phyloP scores from a whole-genome alignment of 2,113 vertebrate species.

The Salvelinus namaycush region DNA sequence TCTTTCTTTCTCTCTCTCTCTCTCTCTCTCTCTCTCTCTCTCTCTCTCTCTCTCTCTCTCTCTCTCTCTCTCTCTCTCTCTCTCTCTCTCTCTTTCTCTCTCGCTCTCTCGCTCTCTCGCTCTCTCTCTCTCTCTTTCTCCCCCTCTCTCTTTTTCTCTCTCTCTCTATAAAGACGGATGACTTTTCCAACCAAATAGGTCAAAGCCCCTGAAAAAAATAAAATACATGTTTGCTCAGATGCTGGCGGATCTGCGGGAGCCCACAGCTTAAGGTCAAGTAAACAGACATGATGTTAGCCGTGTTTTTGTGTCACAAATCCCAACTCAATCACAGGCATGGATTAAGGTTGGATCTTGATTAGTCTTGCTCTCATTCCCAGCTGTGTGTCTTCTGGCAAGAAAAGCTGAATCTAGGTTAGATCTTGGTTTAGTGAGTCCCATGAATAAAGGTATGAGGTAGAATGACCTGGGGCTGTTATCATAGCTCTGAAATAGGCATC shows the following conservation, averaged over 20 bases:
- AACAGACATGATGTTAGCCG: constrained; percentile 23
- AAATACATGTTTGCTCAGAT: constrained; percentile 26
- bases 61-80: constrained; percentile 29
- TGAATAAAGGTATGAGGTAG: background rate
- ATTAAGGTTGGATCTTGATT: constrained; percentile 30
- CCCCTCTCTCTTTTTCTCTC: constrained; percentile 26
- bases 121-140: constrained; percentile 29
- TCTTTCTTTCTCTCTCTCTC: constrained; percentile 22
- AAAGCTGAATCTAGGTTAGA: constrained; percentile 26
- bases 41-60: constrained; percentile 27
- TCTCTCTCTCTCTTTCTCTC: constrained; percentile 27
- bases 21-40: constrained; percentile 29
- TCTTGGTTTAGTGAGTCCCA: background rate
- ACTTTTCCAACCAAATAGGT: constrained; percentile 64
- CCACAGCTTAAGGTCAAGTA: constrained; percentile 34
- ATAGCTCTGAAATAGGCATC: constrained; percentile 7
- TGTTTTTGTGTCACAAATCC: constrained; percentile 11
- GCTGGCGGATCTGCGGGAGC: constrained; percentile 6
- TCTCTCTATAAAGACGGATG: constrained; percentile 52
- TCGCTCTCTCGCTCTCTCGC: constrained; percentile 27
- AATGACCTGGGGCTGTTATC: background rate
- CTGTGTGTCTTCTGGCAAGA: too few relatives aligned
- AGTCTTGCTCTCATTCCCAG: background rate
- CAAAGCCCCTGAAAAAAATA: constrained; percentile 54
- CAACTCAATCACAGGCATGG: background rate